phyloP scores from a whole-genome alignment of 2,797 vertebrate species.

The Leptoclinus maculatus region DNA sequence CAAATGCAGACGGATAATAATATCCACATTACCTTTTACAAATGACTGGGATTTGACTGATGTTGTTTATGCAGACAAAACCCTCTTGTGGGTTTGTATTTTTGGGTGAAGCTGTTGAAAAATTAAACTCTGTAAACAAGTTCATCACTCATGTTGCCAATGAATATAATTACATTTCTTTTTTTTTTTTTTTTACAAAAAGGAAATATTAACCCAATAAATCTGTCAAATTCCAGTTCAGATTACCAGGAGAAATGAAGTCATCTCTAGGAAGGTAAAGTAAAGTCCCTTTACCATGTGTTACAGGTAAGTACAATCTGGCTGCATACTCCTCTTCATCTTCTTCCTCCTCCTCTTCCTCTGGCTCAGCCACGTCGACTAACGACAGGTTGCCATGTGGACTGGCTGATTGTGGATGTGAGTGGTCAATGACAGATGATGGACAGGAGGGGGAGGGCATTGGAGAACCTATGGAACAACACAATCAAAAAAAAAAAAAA shows the following conservation, averaged over 20 bases:
- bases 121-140: background rate
- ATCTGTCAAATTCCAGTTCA: background rate
- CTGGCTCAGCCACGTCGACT: slow-evolving; percentile 60
- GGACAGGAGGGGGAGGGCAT: slow-evolving; percentile 79
- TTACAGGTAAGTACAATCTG: slow-evolving; percentile 74
- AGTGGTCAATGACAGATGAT: slow-evolving; percentile 80
- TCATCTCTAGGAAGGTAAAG: background rate
- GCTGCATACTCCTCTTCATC: slow-evolving; percentile 71
- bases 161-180: background rate
- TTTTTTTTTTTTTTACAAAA: background rate
- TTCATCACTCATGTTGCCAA: background rate
- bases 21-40: background rate
- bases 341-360: slow-evolving; percentile 66
- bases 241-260: background rate
- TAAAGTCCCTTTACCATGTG: slow-evolving; percentile 71
- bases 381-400: slow-evolving; percentile 72
- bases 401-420: slow-evolving; percentile 71
- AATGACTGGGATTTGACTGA: background rate
- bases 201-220: background rate
- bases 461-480: slow-evolving; percentile 76
- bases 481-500: slow-evolving; percentile 44
- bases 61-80: background rate
- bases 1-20: background rate
- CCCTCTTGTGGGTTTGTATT: background rate
- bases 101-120: background rate